Base-by-base conservation (phyloP, 2,888 invertebrate genomes). In the Tuberolachnus salignus region DNA sequence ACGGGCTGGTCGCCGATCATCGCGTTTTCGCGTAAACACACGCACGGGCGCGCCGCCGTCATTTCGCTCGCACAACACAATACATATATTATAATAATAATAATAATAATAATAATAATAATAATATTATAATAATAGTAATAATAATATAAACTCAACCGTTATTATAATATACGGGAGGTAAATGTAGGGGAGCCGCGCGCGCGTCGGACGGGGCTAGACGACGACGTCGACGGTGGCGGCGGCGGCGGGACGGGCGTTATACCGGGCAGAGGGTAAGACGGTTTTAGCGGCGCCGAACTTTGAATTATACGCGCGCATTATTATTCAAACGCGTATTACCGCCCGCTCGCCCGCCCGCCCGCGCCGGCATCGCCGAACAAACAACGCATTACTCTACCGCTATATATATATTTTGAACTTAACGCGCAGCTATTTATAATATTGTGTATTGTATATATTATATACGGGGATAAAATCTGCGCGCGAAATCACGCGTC, bases 321-420 rank as follows among this genome's bases (percentile, higher is more conserved):
- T 67, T 67, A 51, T 67, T 67, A 67, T 67, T 67, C 67, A 67
- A 51, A 64, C 64, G n/a, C 64, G 64, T 23, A 46, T 44, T 69
- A 69, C 34, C 34, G 34, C 34, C 49, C n/a, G n/a, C n/a, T n/a
- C n/a, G n/a, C n/a, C 67, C 67, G 3, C 8, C 34, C 6, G 34
- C 34, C 49, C 13, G 9, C 34, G 42, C 61, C 61, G 6, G 34
- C 23, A 23, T 59, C n/a, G 4, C n/a, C 61, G 16, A 61, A n/a
- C n/a, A 34, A 34, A 34, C 34, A 34, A 34, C n/a, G 42, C 19
- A 34, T 42, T 26, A 16, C 59, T 26, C 16, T 59, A 59, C 26
- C 3, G n/a, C n/a, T 51, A 51, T 16, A 23, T 57, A 19, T n/a
- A 42, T n/a, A 61, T 61, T 42, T 34, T 63, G 10, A 11, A 14